Base-by-base conservation (phyloP, 2,888 invertebrate species). In the Xylocampa areola region DNA sequence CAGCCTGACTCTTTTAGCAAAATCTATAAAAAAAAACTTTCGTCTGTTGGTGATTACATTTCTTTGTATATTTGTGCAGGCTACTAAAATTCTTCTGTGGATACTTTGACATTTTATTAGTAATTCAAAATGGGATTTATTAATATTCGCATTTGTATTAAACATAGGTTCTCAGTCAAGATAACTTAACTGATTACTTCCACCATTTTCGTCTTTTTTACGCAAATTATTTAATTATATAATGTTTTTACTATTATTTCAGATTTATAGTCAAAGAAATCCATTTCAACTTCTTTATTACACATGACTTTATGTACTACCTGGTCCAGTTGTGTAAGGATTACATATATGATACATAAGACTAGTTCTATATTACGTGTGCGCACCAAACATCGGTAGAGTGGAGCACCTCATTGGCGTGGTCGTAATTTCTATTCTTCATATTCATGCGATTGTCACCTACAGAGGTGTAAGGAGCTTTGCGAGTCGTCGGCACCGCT, bases 11-110 rank as follows among this genome's bases (percentile, higher is more conserved):
- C 53, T 54, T 30, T 57, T 25, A 37, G 14, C 39, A 61, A 45
- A 61, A 61, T 62, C 55, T 62, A 72, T 72, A 69, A 72, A 73
- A 69, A 63, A 57, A 67, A 69, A 69, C 37, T 57, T 57, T 62
- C 50, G 10, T 43, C 49, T 49, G 52, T 61, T 66, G 35, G 44
- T 58, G 57, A 68, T 68, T 69, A 69, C 61, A 58, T 61, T 61
- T 66, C 66, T 59, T 62, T 65, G 36, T 39, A 11, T 54, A 23
- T 51, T 52, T 45, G 39, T 48, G 10, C 17, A 47, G 23, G 41
- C 43, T 11, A 52, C 40, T 39, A 41, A 33, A 43, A 48, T 49
- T 37, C 37, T 54, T 30, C 30, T 44, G 36, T 21, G 17, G 2
- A 17, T 13, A 58, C 43, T 45, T 33, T 0, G 5, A 52, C 4